Evolutionary conservation across 1,140 invertebrate species (phyloP).

Genomic region (Trichonephila clavata): DNA sequence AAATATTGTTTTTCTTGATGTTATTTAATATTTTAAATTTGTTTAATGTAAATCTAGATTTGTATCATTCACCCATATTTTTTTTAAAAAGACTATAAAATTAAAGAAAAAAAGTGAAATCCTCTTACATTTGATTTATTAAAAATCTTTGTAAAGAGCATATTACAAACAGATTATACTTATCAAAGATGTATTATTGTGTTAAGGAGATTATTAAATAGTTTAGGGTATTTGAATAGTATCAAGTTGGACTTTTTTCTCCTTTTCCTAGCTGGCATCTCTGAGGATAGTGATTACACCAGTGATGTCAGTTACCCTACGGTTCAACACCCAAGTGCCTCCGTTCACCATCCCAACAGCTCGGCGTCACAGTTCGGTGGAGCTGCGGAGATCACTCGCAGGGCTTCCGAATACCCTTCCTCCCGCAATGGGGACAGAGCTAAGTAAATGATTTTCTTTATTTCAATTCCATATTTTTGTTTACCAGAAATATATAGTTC

Average conservation of each 20-base stretch:
- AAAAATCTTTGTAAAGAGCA: too few relatives aligned
- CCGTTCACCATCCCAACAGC: slow-evolving; percentile 87
- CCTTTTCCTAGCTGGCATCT: slow-evolving; percentile 90
- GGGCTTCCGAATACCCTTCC: slow-evolving; percentile 60
- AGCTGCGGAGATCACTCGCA: slow-evolving; percentile 83
- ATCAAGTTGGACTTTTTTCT: not conserved
- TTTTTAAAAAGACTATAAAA: too few relatives aligned
- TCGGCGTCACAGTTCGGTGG: slow-evolving; percentile 91
- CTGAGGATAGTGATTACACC: slow-evolving; percentile 98
- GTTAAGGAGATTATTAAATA: too few relatives aligned
- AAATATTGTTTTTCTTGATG: too few relatives aligned
- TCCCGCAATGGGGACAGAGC: slow-evolving; percentile 35
- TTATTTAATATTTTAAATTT: too few relatives aligned
- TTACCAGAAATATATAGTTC: not conserved
- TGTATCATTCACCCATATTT: too few relatives aligned
- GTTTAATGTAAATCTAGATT: too few relatives aligned
- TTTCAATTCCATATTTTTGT: not conserved
- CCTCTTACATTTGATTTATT: too few relatives aligned
- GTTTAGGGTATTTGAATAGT: not conserved
- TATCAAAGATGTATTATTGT: too few relatives aligned
- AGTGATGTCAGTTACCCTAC: slow-evolving; percentile 96
- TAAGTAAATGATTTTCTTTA: not conserved
- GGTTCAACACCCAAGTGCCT: slow-evolving; percentile 81
- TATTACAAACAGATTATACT: too few relatives aligned
- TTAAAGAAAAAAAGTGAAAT: too few relatives aligned